Evolutionary conservation across 2,113 vertebrate species (phyloP), one percentile per base, ranked within the genome.

Genomic region (Uropsilus gracilis): DNA sequence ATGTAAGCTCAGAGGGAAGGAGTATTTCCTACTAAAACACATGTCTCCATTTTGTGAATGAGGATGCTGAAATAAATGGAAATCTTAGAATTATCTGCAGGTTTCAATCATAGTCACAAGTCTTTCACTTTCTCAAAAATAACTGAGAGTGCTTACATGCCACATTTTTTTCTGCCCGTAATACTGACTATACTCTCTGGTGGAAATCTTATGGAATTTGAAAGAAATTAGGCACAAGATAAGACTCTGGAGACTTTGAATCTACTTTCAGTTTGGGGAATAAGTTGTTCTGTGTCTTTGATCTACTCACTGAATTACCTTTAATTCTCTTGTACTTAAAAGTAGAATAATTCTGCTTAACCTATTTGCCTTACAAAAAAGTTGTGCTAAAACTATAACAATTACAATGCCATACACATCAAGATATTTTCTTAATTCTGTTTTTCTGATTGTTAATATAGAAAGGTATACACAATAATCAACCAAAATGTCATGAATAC

Each of bases 271-370:
- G 22, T 55, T 91, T 66, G 26, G 28, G 22, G 4, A 78, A 3
- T 57, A 59, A 75, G 82, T 92, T 94, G 13, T 32, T 71, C 44
- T 75, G 69, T 93, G 53, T 93, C 37, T 89, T 87, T 95, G 46
- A 95, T 24, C 12, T 90, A 94, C 22, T 77, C 53, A 13, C 32
- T 53, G 16, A 48, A 85, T 85, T 95, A 73, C 26, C 26, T 82
- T 59, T 82, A 89, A 75, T 24, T 57, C 32, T 69, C 30, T 61
- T 80, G 7, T 85, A 64, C 57, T 90, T 92, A 50, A 86, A 86
- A 72, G 72, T 68, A 22, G 6, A 89, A 80, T 64, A 78, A 66
- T 57, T 72, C 1, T 24, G 3, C 14, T 88, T 81, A 73, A 1
- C 9, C 28, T 81, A 55, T 53, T 81, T 86, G 68, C 14, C 17